Percentiles rank a stretch among this genome's conserved stretches.
phyloP scores from a whole-genome alignment of 2,797 vertebrate genomes.

The Phoxinus dragarum region DNA sequence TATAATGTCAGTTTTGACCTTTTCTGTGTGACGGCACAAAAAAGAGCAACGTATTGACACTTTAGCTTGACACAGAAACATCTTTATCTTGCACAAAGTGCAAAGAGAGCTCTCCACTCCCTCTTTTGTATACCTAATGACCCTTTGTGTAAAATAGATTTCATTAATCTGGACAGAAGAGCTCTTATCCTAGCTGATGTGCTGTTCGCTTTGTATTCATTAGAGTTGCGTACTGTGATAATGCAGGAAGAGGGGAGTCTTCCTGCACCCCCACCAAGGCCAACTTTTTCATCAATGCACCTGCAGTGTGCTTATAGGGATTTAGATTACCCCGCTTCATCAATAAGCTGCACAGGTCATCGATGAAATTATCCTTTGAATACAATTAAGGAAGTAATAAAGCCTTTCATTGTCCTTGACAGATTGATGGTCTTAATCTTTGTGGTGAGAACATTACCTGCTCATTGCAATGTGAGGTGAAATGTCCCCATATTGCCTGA shows the following conservation, averaged over 20 bases:
- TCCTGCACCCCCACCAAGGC: slow-evolving; percentile 53
- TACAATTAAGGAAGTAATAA: slow-evolving; percentile 61
- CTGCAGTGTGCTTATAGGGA: slow-evolving; percentile 57
- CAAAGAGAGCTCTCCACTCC: slow-evolving; percentile 41
- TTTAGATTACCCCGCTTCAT: slow-evolving; percentile 60
- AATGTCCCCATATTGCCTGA: slow-evolving; percentile 34
- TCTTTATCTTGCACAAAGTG: slow-evolving; percentile 48
- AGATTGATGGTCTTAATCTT: slow-evolving; percentile 61
- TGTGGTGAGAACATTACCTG: slow-evolving; percentile 48
- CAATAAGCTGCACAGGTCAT: slow-evolving; percentile 59
- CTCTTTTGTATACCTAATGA: slow-evolving; percentile 50
- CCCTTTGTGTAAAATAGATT: slow-evolving; percentile 59
- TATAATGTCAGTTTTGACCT: slow-evolving; percentile 42
- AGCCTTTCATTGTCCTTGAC: slow-evolving; percentile 63
- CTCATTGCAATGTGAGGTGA: slow-evolving; percentile 44
- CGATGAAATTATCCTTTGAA: slow-evolving; percentile 59
- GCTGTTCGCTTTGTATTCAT: slow-evolving; percentile 61
- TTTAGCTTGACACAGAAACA: slow-evolving; percentile 49
- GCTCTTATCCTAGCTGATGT: slow-evolving; percentile 52
- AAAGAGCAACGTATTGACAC: slow-evolving; percentile 52
- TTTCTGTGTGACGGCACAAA: slow-evolving; percentile 40
- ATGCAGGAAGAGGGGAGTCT: slow-evolving; percentile 55
- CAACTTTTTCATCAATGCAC: slow-evolving; percentile 59
- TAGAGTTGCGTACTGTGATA: slow-evolving; percentile 55
- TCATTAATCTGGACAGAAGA: slow-evolving; percentile 58